A percentile compares a stretch with the other conserved stretches of the same genome.
These are phyloP conservation scores for Micropterix aruncella DNA, from an alignment of 2,888 invertebrate species.

Conservation along the genomic window DNA sequence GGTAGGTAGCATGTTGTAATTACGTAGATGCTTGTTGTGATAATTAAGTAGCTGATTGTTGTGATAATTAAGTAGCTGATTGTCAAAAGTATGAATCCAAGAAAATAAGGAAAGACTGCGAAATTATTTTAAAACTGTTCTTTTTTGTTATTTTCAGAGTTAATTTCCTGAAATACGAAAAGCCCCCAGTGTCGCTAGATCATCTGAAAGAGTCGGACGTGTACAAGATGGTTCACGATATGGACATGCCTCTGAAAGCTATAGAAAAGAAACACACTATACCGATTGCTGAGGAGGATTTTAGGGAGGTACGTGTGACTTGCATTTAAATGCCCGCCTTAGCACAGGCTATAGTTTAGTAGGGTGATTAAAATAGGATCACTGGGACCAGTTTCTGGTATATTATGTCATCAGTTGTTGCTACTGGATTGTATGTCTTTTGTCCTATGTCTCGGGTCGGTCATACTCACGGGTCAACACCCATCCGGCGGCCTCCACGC, in stretches of 20 bases:
- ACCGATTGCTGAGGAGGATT: constrained; percentile 54
- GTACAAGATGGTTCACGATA: constrained; percentile 64
- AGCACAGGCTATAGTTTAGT: no score
- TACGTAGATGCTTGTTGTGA: constrained; percentile 20
- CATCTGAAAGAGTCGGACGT: constrained; percentile 69
- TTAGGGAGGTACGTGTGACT: constrained; percentile 28
- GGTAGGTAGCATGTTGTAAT: no score
- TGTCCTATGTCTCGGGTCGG: no score
- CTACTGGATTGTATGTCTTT: no score
- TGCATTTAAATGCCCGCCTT: no score
- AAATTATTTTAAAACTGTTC: not conserved
- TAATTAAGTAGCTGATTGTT: constrained; percentile 20
- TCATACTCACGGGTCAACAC: no score
- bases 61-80: constrained; percentile 20
- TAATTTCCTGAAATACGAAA: constrained; percentile 83
- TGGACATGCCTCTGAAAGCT: constrained; percentile 49
- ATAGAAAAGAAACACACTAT: constrained; percentile 37
- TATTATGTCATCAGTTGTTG: no score
- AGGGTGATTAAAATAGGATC: no score
- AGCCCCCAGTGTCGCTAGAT: constrained; percentile 58
- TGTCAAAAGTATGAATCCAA: constrained; percentile 9
- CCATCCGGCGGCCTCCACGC: no score
- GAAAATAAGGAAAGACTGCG: no score
- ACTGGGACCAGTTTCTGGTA: no score
- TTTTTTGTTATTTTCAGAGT: constrained; percentile 43